These are phyloP conservation scores for Zaprionus gabonicus DNA, from an alignment of 1,140 invertebrate genomes.

Conservation along the genomic window DNA sequence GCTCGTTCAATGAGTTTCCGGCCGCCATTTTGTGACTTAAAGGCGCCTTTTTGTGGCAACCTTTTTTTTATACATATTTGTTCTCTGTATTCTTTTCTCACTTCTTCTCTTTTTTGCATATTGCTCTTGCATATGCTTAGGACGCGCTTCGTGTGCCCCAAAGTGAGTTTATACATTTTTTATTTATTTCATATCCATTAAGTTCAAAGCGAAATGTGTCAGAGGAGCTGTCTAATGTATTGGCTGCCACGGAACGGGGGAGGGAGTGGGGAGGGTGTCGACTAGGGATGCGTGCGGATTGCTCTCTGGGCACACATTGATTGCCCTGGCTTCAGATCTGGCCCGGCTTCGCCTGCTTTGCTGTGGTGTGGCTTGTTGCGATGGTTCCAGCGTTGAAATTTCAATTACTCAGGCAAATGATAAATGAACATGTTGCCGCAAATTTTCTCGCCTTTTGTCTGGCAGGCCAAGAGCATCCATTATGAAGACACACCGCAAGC, in stretches of 20 bases:
- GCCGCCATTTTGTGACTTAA: conserved; percentile 74
- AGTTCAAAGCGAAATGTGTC: conserved; percentile 79
- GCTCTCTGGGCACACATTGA: conserved; percentile 51
- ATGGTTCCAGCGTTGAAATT: conserved; percentile 68
- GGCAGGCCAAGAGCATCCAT: conserved; percentile 57
- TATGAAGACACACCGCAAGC: conserved; percentile 71
- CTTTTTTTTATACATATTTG: conserved; percentile 41
- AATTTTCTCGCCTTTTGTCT: conserved; percentile 77
- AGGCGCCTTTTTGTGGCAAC: conserved; percentile 48
- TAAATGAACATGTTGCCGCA: conserved; percentile 80
- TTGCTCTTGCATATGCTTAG: conserved; percentile 60
- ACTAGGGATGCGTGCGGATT: conserved; percentile 34
- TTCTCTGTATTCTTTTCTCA: conserved; percentile 2
- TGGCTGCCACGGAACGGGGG: conserved; percentile 45
- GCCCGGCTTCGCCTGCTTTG: conserved; percentile 3
- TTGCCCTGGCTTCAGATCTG: conserved; percentile 43
- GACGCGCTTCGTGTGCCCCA: conserved; percentile 20
- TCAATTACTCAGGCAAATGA: conserved; percentile 82
- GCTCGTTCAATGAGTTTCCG: conserved; percentile 71
- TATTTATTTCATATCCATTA: conserved; percentile 82
- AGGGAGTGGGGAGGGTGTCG: neutral
- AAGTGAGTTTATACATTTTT: conserved; percentile 73
- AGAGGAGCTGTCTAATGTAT: conserved; percentile 72
- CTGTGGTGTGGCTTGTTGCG: conserved; percentile 16
- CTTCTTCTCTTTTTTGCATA: conserved; percentile 39